Base-by-base conservation (phyloP, 2,797 vertebrate species). In the Siniperca scherzeri region DNA sequence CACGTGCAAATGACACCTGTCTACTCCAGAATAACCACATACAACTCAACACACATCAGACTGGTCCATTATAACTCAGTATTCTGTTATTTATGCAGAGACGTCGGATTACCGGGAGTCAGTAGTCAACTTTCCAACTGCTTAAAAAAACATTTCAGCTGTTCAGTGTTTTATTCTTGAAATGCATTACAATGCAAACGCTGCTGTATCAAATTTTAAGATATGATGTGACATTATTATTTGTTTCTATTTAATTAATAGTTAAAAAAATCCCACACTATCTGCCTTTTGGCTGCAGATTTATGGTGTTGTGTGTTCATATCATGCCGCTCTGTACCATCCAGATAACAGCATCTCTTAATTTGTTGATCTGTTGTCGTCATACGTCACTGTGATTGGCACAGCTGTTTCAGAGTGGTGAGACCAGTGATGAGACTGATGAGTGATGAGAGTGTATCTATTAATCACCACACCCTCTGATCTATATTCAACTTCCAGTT, bases 241-340 rank as follows among this genome's bases (percentile, higher is more conserved):
- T 62, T 73, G 25, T 68, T 56, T 68, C 56, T 30, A 21, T 71
- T 59, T 44, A 68, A 55, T 77, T 42, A 80, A 62, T 44, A 38
- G 21, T 79, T 38, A 16, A 59, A 64, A 61, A n/a, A 38, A n/a
- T 40, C 11, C 16, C 14, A 21, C 59, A 74, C 46, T 60, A 76
- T 67, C 72, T 72, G 72, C 17, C 4, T 71, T 60, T 55, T 1
- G 25, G 61, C 68, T 36, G 56, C 33, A 77, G 56, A 73, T 77
- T 50, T 30, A 56, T 77, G 56, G 46, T 50, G 48, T 46, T 13
- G 1, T 60, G 57, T 62, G 30, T 53, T 78, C 11, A 48, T 55
- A 40, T 56, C 2, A 7, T 62, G 40, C 64, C 2, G 0, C 65
- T 46, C 52, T 53, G 21, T 30, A 62, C 46, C 55, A 73, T 33